Percentiles rank a stretch among this genome's conserved stretches.
These are phyloP conservation scores for Sebastolobus alascanus DNA, from an alignment of 2,797 vertebrate genomes.

Conservation along the genomic window DNA sequence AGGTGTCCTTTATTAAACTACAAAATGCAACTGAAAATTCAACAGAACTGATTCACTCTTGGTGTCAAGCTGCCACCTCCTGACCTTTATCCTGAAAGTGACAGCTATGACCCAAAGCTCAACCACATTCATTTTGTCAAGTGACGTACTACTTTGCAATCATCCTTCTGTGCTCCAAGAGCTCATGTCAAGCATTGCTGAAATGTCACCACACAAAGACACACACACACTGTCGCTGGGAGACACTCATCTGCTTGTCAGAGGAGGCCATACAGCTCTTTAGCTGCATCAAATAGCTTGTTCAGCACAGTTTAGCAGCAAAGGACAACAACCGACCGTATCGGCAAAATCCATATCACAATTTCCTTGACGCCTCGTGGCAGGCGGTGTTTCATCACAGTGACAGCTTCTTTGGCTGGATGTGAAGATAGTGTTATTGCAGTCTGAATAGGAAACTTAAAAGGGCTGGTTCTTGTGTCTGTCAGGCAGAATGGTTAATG, in stretches of 20 bases:
- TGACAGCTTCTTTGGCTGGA: constrained; percentile 63
- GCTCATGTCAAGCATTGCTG: constrained; percentile 44
- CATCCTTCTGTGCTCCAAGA: constrained; percentile 42
- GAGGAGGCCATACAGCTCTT: constrained; percentile 43
- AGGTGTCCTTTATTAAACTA: background rate
- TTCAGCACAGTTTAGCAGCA: constrained; percentile 68
- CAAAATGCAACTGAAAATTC: background rate
- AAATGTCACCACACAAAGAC: constrained; percentile 46
- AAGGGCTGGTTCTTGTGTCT: constrained; percentile 59
- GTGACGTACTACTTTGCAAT: constrained; percentile 26
- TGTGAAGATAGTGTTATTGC: constrained; percentile 62
- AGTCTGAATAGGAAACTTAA: constrained; percentile 61
- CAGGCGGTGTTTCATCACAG: constrained; percentile 67
- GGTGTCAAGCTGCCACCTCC: background rate
- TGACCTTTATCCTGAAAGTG: constrained; percentile 18
- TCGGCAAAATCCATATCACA: constrained; percentile 63
- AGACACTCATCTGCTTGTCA: constrained; percentile 53
- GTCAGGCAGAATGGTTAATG: constrained; percentile 69
- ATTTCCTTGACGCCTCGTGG: constrained; percentile 59
- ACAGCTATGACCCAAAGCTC: constrained; percentile 25
- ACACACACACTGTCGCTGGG: background rate
- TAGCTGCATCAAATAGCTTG: constrained; percentile 49
- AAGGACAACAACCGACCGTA: constrained; percentile 62
- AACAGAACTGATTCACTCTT: background rate
- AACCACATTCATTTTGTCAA: constrained; percentile 30